A percentile compares a stretch with the other conserved stretches of the same genome.
Conservation (phyloP, 2,113 vertebrate genomes). For the Xenopus laevis region DNA sequence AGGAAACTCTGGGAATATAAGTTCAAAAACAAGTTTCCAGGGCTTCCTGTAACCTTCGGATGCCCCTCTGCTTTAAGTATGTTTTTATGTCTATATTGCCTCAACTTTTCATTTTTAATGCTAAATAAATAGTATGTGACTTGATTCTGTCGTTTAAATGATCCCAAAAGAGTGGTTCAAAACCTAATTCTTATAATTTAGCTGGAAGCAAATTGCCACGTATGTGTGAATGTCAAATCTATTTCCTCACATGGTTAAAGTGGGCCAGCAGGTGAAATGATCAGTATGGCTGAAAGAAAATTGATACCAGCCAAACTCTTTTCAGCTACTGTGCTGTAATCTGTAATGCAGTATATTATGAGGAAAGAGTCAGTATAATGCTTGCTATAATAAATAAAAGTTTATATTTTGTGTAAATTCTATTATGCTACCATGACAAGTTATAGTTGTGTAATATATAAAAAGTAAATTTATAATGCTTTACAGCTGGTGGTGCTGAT, state of each 20-base stretch:
- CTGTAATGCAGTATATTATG: neutral
- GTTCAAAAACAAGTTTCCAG: too few species aligned
- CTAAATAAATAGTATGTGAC: neutral
- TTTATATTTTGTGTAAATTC: too few species aligned
- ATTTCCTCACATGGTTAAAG: slow-evolving; percentile 1
- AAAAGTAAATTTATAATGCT: too few species aligned
- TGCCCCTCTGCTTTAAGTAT: too few species aligned
- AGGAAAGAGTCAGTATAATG: too few species aligned
- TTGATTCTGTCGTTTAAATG: neutral
- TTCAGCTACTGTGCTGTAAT: neutral
- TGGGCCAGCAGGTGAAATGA: slow-evolving; percentile 13
- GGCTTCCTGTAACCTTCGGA: too few species aligned
- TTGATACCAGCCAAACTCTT: neutral
- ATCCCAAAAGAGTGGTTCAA: neutral
- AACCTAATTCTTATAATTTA: slow-evolving; percentile 11
- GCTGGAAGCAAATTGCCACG: slow-evolving; percentile 6
- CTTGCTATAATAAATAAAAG: too few species aligned
- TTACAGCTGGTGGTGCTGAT: too few species aligned
- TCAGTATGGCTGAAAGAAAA: slow-evolving; percentile 11
- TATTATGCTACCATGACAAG: too few species aligned
- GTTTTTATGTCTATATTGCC: too few species aligned
- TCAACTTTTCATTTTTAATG: neutral
- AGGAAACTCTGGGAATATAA: too few species aligned
- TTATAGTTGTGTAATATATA: too few species aligned
- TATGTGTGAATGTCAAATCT: slow-evolving; percentile 22